Evolutionary conservation across 2,113 vertebrate species (phyloP).

Genomic region (Sorex fumeus): DNA sequence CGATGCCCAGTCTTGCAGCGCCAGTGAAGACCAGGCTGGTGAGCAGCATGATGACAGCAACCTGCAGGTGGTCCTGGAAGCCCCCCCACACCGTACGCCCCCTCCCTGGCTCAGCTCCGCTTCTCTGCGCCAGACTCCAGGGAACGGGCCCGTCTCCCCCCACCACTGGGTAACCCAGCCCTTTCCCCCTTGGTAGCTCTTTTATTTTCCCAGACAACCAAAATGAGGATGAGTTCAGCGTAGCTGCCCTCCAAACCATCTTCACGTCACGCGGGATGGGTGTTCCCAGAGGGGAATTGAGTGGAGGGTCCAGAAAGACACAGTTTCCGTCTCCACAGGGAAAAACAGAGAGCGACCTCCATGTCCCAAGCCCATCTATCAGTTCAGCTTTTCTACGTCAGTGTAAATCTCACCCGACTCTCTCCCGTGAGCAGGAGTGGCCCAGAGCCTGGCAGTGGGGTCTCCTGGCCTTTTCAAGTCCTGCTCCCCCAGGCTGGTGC

Average conservation of each 20-base stretch:
- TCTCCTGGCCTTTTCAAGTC: too few relatives aligned
- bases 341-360: not conserved
- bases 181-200: slow-evolving; percentile 80
- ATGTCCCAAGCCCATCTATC: slow-evolving; percentile 19
- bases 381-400: not conserved
- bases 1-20: not conserved
- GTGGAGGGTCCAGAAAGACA: slow-evolving; percentile 53
- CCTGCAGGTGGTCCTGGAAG: slow-evolving; percentile 29
- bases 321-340: slow-evolving; percentile 53
- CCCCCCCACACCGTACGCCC: too few relatives aligned
- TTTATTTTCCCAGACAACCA: slow-evolving; percentile 80
- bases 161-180: slow-evolving; percentile 7
- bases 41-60: slow-evolving; percentile 15
- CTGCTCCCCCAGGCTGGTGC: too few relatives aligned
- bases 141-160: slow-evolving; percentile 50
- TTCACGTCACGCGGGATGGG: slow-evolving; percentile 72
- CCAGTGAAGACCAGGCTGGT: slow-evolving; percentile 18
- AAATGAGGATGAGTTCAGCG: slow-evolving; percentile 61
- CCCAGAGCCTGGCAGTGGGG: too few relatives aligned
- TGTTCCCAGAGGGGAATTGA: slow-evolving; percentile 53
- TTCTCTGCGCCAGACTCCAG: slow-evolving; percentile 28
- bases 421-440: too few relatives aligned
- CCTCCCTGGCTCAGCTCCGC: too few relatives aligned
- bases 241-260: slow-evolving; percentile 79
- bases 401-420: not conserved